Evolutionary conservation across 1,140 invertebrate genomes (phyloP), one percentile per base, ranked within the genome.

Genomic region (Bombus waltoni): DNA sequence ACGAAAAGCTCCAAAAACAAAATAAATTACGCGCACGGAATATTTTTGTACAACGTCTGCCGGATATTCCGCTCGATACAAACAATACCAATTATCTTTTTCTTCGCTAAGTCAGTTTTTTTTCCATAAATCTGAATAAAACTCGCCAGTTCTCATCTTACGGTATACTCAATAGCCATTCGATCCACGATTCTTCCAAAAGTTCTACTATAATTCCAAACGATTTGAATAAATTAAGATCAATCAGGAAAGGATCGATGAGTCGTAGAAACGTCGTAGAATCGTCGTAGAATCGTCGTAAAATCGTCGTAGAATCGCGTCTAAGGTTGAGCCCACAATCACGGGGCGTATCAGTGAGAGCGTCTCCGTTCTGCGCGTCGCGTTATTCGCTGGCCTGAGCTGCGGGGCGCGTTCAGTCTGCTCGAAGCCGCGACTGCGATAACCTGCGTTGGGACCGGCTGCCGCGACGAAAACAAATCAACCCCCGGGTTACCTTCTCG

Each of bases 351-450:
- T 83, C 62, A 53, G 44, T 42, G 73, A 83, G 81, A 68, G 73
- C 70, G 80, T 83, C 73, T 77, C 53, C 83, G 78, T 77, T 88
- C 75, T 88, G 83, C 88, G 87, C 83, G 87, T 57, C 78, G 38
- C 78, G 78, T 59, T 74, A 68, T 81, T 73, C 78, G 74, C 53
- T 57, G 53, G 62, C 74, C 83, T n/a, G 65, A 85, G 82, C 62
- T 59, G 74, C 47, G 78, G 88, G 83, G 79, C 57, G 87, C 83
- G 74, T 89, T 86, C 87, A 89, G 87, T 89, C 88, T 70, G 83
- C 87, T 71, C 59, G 79, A 84, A 86, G 83, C 88, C 88, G 88
- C 75, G 87, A 79, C 57, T 83, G 83, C 77, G 88, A 88, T 62
- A 86, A 88, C 79, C 88, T 83, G 87, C 44, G 53, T 44, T 42